phyloP scores from a whole-genome alignment of 1,140 invertebrate species.

The Kradibia gibbosae region DNA sequence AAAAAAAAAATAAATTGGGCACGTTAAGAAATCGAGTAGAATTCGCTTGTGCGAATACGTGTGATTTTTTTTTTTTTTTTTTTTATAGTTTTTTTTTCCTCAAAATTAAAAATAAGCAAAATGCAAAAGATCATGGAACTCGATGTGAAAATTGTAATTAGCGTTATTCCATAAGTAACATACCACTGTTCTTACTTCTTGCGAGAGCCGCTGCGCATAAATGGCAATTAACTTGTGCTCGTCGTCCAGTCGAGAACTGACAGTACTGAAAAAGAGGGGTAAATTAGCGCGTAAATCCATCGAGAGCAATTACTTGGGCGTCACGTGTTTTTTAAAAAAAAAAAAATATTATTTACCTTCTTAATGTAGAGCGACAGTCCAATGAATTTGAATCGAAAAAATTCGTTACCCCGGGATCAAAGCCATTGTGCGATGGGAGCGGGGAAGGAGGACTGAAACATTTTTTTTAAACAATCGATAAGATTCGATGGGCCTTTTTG shows the following conservation, averaged over 20 bases:
- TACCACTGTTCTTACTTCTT: constrained; percentile 89
- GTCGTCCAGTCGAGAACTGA: constrained; percentile 84
- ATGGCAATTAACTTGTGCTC: constrained; percentile 96
- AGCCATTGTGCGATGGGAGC: constrained; percentile 90
- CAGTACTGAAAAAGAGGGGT: constrained; percentile 66
- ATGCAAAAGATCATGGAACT: too few relatives aligned
- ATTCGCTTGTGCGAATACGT: background rate
- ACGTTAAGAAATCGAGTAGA: background rate
- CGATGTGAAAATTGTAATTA: constrained; percentile 13
- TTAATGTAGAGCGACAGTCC: constrained; percentile 80
- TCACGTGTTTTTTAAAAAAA: background rate
- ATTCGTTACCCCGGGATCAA: constrained; percentile 78
- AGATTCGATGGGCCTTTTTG: too few relatives aligned
- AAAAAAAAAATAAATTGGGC: constrained; percentile 42
- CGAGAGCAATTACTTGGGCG: background rate
- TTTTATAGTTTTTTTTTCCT: too few relatives aligned
- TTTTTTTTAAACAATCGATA: too few relatives aligned
- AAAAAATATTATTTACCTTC: constrained; percentile 29
- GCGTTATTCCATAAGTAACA: too few relatives aligned
- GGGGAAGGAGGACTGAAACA: constrained; percentile 84
- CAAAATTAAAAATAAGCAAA: too few relatives aligned
- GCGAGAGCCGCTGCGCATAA: constrained; percentile 94
- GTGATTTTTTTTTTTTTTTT: background rate
- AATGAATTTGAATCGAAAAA: constrained; percentile 86
- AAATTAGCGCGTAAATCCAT: background rate